Conservation (phyloP, 2,797 vertebrate genomes). For the Tarsius wallacei region DNA sequence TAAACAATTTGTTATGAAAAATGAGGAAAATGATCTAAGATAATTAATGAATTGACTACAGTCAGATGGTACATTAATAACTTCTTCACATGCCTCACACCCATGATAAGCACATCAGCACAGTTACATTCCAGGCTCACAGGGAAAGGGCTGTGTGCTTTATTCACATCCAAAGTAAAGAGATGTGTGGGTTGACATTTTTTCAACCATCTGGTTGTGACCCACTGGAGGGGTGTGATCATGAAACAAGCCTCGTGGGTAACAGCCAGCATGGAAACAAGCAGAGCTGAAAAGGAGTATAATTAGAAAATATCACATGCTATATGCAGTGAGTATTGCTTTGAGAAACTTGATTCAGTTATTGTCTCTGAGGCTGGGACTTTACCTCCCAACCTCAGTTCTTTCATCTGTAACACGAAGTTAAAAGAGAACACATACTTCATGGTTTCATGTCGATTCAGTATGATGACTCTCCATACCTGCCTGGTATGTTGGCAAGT, state of each 20-base stretch:
- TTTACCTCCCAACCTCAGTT: too few species aligned
- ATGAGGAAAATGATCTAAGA: not conserved
- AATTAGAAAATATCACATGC: not conserved
- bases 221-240: too few species aligned
- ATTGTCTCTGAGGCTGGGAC: too few species aligned
- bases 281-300: not conserved
- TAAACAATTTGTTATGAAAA: not conserved
- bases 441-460: too few species aligned
- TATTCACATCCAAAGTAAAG: not conserved
- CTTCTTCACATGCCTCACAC: not conserved
- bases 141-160: not conserved
- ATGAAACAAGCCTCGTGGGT: not conserved
- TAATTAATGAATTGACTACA: not conserved
- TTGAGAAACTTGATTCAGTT: not conserved
- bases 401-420: too few species aligned
- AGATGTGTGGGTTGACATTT: not conserved
- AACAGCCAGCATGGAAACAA: not conserved
- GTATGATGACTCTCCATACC: too few species aligned
- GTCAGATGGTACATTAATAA: not conserved
- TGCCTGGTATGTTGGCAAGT: too few species aligned
- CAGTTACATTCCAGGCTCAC: not conserved
- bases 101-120: too few species aligned
- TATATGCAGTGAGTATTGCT: not conserved
- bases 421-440: too few species aligned
- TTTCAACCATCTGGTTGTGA: not conserved